These are phyloP conservation scores for Leptopterna dolabrata DNA, from an alignment of 2,888 invertebrate species.

Conservation along the genomic window DNA sequence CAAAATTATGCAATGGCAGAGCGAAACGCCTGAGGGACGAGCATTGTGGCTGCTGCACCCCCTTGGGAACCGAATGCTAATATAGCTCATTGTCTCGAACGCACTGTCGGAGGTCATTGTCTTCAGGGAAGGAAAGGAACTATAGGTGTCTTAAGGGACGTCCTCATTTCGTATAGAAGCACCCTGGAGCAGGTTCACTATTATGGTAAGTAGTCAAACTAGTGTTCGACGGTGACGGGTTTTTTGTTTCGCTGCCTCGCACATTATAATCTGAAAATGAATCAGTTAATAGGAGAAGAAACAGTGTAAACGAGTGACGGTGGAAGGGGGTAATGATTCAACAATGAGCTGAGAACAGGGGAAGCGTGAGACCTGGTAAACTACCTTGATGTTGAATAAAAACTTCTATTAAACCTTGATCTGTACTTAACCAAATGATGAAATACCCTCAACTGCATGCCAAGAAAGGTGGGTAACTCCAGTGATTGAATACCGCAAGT, in stretches of 20 bases:
- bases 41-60: not conserved
- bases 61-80: constrained; percentile 25
- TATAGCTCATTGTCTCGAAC: not conserved
- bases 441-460: too few relatives aligned
- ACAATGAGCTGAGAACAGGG: not conserved
- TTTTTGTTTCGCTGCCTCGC: not conserved
- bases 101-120: not conserved
- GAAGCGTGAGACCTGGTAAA: not conserved
- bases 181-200: not conserved
- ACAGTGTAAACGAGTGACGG: not conserved
- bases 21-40: not conserved
- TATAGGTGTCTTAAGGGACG: not conserved
- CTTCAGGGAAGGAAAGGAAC: not conserved
- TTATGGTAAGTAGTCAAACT: not conserved
- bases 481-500: too few relatives aligned
- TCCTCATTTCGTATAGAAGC: not conserved
- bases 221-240: not conserved
- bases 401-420: too few relatives aligned
- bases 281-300: not conserved
- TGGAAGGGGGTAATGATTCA: not conserved
- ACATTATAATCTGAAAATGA: not conserved
- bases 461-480: too few relatives aligned
- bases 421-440: too few relatives aligned
- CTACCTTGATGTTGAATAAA: too few relatives aligned
- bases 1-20: not conserved